phyloP scores from a whole-genome alignment of 2,113 vertebrate genomes.

The Clarias gariepinus region DNA sequence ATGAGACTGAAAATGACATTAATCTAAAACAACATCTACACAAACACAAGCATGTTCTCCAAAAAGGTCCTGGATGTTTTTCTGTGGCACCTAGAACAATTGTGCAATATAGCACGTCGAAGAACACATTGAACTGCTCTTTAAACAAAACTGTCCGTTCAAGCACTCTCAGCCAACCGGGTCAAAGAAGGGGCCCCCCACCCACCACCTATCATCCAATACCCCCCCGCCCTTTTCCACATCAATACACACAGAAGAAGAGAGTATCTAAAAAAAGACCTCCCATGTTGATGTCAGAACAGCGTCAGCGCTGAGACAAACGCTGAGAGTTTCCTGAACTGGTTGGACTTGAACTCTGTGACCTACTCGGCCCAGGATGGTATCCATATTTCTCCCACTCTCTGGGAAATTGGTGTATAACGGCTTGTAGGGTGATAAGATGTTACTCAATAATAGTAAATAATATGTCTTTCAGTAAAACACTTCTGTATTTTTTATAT shows the following conservation, averaged over 20 bases:
- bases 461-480: too few species aligned
- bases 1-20: neutral
- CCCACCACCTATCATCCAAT: neutral
- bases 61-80: neutral
- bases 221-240: neutral
- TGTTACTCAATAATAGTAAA: neutral
- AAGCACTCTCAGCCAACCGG: constrained; percentile 13
- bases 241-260: constrained; percentile 5
- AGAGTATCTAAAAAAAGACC: neutral
- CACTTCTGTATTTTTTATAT: neutral
- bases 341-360: constrained; percentile 28
- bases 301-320: neutral
- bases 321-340: neutral
- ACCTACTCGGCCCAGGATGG: neutral
- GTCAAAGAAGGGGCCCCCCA: constrained; percentile 8
- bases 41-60: too few species aligned
- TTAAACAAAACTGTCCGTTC: neutral
- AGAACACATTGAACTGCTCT: neutral
- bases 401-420: neutral
- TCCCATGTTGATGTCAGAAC: constrained; percentile 5
- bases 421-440: neutral
- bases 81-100: neutral
- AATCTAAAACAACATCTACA: neutral
- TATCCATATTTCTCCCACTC: neutral
- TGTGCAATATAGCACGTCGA: neutral